Evolutionary conservation across 2,797 vertebrate genomes (phyloP).

Genomic region (Agapornis canus): DNA sequence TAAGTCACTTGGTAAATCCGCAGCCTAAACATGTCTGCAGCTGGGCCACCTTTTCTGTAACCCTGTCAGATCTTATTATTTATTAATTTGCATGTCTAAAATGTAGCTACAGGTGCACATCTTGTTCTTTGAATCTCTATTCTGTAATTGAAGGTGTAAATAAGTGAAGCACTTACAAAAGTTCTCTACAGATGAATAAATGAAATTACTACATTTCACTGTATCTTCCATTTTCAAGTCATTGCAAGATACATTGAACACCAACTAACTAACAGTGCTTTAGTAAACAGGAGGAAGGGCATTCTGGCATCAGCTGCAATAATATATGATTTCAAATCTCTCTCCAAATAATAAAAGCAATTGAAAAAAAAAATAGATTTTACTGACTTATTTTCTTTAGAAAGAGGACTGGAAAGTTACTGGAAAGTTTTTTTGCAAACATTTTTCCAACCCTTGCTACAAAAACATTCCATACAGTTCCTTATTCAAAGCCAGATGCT

Average conservation of each 20-base stretch:
- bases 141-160: neutral
- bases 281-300: neutral
- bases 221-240: neutral
- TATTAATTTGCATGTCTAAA: neutral
- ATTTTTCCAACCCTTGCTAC: neutral
- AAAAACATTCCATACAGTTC: neutral
- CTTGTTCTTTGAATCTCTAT: neutral
- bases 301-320: neutral
- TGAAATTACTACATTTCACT: neutral
- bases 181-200: neutral
- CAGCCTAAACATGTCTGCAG: neutral
- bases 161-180: neutral
- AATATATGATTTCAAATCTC: neutral
- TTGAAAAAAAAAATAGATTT: neutral
- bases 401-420: neutral
- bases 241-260: neutral
- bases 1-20: neutral
- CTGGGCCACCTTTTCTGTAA: conserved; percentile 2
- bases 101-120: neutral
- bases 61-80: conserved; percentile 12
- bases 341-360: neutral
- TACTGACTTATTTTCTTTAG: neutral
- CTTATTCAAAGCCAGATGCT: neutral
- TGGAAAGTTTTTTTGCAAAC: neutral
- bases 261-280: neutral